Percentiles rank a stretch among this genome's conserved stretches.
Conservation (phyloP, 1,140 invertebrate genomes). For the Drosophila prosaltans region DNA sequence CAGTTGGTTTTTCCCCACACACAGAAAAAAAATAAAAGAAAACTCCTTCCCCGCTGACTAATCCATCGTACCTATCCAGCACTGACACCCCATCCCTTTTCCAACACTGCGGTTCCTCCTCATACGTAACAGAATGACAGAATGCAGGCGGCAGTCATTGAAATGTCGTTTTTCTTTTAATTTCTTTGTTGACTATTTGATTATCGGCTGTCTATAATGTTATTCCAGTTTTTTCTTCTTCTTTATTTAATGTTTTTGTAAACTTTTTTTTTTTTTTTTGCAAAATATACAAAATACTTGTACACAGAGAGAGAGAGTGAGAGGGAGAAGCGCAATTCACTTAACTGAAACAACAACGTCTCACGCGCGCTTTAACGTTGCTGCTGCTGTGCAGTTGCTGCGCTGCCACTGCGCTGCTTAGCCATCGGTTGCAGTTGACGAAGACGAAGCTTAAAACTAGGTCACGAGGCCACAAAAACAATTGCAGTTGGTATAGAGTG, state of each 20-base stretch:
- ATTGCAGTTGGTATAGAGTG: constrained; percentile 57
- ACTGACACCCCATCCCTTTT: no score
- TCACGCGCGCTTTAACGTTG: constrained; percentile 37
- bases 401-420: constrained; percentile 35
- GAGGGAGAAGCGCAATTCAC: constrained; percentile 58
- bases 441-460: constrained; percentile 77
- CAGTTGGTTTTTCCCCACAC: no score
- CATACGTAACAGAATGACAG: not conserved
- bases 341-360: constrained; percentile 57
- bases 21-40: no score
- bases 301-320: constrained; percentile 27
- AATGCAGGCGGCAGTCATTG: not conserved
- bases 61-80: no score
- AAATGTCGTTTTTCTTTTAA: not conserved
- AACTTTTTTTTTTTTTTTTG: constrained; percentile 34
- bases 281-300: constrained; percentile 19
- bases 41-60: no score
- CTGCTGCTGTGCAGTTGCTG: constrained; percentile 17
- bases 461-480: constrained; percentile 82
- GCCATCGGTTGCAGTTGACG: constrained; percentile 74
- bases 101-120: no score
- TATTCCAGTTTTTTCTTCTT: constrained; percentile 20
- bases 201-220: constrained; percentile 5
- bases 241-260: constrained; percentile 22
- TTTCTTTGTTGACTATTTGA: not conserved